Conservation (phyloP, 2,113 vertebrate species). For the Charina bottae region DNA sequence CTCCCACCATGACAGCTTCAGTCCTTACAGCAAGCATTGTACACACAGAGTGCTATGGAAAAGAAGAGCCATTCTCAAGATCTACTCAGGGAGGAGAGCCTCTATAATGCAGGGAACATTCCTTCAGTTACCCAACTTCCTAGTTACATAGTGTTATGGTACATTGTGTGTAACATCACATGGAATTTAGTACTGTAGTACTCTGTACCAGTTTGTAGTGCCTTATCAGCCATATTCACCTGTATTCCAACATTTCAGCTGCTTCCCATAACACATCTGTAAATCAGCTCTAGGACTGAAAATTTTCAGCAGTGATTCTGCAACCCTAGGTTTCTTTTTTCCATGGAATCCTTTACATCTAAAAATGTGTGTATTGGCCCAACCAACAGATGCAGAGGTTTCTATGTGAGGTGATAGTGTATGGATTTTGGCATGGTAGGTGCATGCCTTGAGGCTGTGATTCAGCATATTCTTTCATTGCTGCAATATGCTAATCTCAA, state of each 20-base stretch:
- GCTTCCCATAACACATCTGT: neutral
- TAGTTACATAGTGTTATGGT: neutral
- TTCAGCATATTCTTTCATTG: conserved; percentile 11
- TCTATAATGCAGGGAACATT: neutral
- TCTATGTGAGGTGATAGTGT: too few relatives aligned
- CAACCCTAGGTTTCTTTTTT: neutral
- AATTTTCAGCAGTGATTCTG: neutral
- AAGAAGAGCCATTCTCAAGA: neutral
- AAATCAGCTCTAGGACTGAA: neutral
- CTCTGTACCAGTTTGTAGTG: neutral
- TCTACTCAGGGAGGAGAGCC: neutral
- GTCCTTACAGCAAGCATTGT: neutral
- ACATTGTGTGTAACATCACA: neutral
- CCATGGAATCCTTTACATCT: neutral
- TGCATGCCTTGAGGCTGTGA: conserved; percentile 17
- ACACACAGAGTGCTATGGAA: neutral
- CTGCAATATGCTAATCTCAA: neutral
- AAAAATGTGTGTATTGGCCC: neutral
- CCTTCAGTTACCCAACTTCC: neutral
- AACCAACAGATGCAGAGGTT: neutral
- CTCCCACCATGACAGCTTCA: neutral
- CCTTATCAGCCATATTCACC: neutral
- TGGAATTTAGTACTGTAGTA: too few relatives aligned
- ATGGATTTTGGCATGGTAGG: neutral
- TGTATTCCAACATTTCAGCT: neutral